Percentiles rank a stretch among this genome's conserved stretches.
Evolutionary conservation across 2,113 vertebrate species (phyloP).

Genomic region (Chloropsis cyanopogon): DNA sequence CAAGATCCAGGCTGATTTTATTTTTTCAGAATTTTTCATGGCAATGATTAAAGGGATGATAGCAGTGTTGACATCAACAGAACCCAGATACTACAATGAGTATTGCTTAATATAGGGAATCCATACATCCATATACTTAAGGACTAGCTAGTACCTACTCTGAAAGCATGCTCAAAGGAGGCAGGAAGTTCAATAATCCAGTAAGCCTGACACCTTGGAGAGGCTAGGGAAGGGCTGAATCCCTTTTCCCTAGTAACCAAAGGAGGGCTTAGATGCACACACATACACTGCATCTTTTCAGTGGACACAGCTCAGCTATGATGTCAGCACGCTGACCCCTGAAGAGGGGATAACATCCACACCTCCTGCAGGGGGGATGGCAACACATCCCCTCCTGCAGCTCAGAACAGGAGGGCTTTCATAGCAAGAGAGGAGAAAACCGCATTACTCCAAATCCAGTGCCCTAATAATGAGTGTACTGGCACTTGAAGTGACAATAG

Average conservation of each 20-base stretch:
- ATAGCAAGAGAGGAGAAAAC: background rate
- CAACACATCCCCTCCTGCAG: background rate
- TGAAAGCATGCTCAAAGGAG: background rate
- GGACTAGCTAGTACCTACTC: background rate
- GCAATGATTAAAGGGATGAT: background rate
- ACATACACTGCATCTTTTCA: background rate
- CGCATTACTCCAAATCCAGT: background rate
- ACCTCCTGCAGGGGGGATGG: background rate
- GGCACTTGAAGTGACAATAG: background rate
- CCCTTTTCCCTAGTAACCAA: background rate
- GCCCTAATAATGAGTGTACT: background rate
- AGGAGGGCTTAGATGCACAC: background rate
- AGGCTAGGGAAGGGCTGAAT: background rate
- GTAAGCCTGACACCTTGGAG: background rate
- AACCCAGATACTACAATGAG: background rate
- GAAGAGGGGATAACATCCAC: background rate
- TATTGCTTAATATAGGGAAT: background rate
- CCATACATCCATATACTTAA: background rate
- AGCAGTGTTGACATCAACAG: background rate
- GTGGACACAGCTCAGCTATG: background rate
- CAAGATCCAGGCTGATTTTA: background rate
- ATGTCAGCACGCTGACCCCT: background rate
- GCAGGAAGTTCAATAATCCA: constrained; percentile 15
- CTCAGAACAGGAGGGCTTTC: background rate
- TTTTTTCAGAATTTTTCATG: background rate